These are phyloP conservation scores for Tor tambroides DNA, from an alignment of 2,113 vertebrate species.

Conservation along the genomic window DNA sequence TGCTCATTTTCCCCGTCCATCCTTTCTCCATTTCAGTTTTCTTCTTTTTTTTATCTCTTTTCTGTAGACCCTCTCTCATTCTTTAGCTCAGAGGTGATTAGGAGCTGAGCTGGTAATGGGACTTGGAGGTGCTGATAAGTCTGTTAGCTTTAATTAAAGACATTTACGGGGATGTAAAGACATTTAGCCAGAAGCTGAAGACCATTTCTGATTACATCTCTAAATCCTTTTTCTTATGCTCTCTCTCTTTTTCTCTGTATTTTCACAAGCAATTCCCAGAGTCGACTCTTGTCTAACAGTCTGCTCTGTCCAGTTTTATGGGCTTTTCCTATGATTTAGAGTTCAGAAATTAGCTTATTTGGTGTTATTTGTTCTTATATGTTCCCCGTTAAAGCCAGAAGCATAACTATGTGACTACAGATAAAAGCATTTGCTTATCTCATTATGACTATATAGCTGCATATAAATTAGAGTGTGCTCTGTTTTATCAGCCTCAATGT, in stretches of 20 bases:
- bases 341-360: neutral
- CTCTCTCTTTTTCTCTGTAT: slow-evolving; percentile 48
- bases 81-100: slow-evolving; percentile 76
- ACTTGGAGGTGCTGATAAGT: slow-evolving; percentile 77
- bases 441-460: neutral
- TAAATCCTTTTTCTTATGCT: slow-evolving; percentile 56
- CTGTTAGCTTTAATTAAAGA: slow-evolving; percentile 81
- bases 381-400: neutral
- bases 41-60: slow-evolving; percentile 55
- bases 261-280: neutral
- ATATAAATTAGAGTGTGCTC: neutral
- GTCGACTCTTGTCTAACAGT: neutral
- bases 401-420: neutral
- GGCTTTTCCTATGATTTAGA: neutral
- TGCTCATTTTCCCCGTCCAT: slow-evolving; percentile 1
- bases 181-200: slow-evolving; percentile 70
- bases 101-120: slow-evolving; percentile 73
- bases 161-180: slow-evolving; percentile 76
- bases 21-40: slow-evolving; percentile 45
- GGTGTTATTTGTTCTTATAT: neutral
- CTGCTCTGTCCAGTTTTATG: neutral
- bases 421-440: neutral
- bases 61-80: slow-evolving; percentile 32
- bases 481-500: slow-evolving; percentile 15
- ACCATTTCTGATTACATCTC: slow-evolving; percentile 69